These are phyloP conservation scores for Spilosoma lubricipeda DNA, from an alignment of 2,888 invertebrate genomes.

Conservation along the genomic window DNA sequence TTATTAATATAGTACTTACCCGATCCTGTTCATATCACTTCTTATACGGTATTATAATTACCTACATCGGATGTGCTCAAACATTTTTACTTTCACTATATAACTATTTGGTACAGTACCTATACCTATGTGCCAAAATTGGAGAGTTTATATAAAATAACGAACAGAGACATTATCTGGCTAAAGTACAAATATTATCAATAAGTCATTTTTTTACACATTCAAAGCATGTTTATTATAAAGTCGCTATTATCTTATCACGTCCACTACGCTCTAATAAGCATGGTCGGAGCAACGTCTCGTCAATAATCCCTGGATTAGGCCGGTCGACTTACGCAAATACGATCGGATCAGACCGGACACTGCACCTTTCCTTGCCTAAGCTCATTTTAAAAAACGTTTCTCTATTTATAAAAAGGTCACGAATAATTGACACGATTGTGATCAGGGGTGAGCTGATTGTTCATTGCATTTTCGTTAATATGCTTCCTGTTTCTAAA, in stretches of 20 bases:
- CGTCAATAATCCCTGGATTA: constrained; percentile 77
- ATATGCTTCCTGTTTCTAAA: too few species aligned
- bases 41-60: too few species aligned
- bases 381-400: constrained; percentile 46
- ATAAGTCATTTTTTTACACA: neutral
- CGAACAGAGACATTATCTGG: neutral
- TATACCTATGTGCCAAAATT: neutral
- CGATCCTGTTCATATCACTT: too few species aligned
- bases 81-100: neutral
- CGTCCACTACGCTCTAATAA: constrained; percentile 55
- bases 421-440: constrained; percentile 12
- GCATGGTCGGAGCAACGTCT: constrained; percentile 61
- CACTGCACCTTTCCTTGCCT: constrained; percentile 40
- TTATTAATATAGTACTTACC: too few species aligned
- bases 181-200: neutral
- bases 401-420: constrained; percentile 25
- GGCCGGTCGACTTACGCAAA: constrained; percentile 78
- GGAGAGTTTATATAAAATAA: neutral
- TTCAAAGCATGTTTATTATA: neutral
- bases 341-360: constrained; percentile 64
- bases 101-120: neutral
- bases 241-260: constrained; percentile 26
- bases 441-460: constrained; percentile 10
- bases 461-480: too few species aligned
- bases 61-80: too few species aligned